These are phyloP conservation scores for Ruditapes philippinarum DNA, from an alignment of 1,140 invertebrate genomes.

Conservation along the genomic window DNA sequence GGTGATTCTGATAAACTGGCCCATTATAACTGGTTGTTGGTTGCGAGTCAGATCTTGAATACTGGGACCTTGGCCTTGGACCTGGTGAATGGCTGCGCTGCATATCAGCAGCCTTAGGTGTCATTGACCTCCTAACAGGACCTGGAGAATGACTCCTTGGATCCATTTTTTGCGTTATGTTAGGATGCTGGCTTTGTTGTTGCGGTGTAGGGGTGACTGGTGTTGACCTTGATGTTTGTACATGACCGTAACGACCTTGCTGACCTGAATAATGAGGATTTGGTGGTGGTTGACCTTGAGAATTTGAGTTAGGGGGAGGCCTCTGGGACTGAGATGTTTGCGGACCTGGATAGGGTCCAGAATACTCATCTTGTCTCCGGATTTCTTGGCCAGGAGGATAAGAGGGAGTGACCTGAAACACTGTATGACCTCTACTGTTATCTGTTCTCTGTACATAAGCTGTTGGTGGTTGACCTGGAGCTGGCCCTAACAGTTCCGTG, in stretches of 20 bases:
- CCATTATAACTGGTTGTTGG: neutral
- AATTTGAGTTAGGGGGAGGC: neutral
- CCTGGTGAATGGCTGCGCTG: conserved; percentile 3
- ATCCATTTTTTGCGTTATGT: conserved; percentile 6
- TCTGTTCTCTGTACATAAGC: conserved; percentile 12
- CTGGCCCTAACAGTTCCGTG: neutral
- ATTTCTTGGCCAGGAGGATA: neutral
- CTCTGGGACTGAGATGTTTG: conserved; percentile 1
- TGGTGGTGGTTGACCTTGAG: neutral
- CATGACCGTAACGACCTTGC: neutral
- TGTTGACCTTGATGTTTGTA: conserved; percentile 46
- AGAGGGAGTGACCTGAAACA: conserved; percentile 15
- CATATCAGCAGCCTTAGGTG: neutral
- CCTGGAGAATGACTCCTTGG: conserved; percentile 57
- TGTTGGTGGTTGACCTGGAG: neutral
- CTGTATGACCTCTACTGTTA: conserved; percentile 34
- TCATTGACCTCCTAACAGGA: conserved; percentile 13
- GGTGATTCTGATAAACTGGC: conserved; percentile 39
- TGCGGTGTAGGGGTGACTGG: conserved; percentile 46
- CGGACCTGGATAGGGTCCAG: neutral
- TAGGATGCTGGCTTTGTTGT: conserved; percentile 17
- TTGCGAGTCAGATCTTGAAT: conserved; percentile 16
- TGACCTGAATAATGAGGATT: neutral
- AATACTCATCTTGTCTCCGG: neutral
- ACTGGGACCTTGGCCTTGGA: neutral